Percentiles rank a stretch among this genome's conserved stretches.
Evolutionary conservation across 2,797 vertebrate genomes (phyloP).

Genomic region (Myotis myotis): DNA sequence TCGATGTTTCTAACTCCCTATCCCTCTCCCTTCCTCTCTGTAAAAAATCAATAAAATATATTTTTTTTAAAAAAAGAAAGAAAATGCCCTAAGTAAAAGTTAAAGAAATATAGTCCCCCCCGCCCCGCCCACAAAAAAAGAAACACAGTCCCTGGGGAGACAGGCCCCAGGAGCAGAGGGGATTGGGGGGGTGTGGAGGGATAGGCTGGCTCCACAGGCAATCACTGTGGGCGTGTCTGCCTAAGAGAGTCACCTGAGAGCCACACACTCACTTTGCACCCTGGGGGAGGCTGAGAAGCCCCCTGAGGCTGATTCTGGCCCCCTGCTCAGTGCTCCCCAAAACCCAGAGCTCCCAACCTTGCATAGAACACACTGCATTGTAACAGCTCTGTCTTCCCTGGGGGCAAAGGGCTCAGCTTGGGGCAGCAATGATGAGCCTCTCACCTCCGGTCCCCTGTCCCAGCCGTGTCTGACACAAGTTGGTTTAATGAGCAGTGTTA

Average conservation of each 20-base stretch:
- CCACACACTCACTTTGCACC: not conserved
- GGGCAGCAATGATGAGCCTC: not conserved
- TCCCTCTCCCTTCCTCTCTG: too few relatives aligned
- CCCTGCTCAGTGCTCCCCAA: not conserved
- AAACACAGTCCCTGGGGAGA: not conserved
- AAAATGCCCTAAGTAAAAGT: not conserved
- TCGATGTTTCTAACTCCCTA: too few relatives aligned
- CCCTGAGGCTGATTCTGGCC: not conserved
- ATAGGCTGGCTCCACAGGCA: not conserved
- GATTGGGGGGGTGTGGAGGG: not conserved
- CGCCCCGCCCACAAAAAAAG: too few relatives aligned
- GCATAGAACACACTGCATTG: not conserved
- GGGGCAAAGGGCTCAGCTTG: not conserved
- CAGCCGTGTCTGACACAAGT: not conserved
- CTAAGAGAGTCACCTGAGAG: not conserved
- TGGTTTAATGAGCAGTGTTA: not conserved
- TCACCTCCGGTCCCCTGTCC: not conserved
- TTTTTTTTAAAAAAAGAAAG: not conserved
- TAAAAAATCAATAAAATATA: too few relatives aligned
- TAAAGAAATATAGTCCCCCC: too few relatives aligned
- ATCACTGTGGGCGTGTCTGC: not conserved
- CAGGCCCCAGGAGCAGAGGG: not conserved
- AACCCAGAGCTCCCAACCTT: not conserved
- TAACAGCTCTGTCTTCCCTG: not conserved
- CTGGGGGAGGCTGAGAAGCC: not conserved